phyloP scores from a whole-genome alignment of 1,140 invertebrate species.

The Leptonema lineaticorne region DNA sequence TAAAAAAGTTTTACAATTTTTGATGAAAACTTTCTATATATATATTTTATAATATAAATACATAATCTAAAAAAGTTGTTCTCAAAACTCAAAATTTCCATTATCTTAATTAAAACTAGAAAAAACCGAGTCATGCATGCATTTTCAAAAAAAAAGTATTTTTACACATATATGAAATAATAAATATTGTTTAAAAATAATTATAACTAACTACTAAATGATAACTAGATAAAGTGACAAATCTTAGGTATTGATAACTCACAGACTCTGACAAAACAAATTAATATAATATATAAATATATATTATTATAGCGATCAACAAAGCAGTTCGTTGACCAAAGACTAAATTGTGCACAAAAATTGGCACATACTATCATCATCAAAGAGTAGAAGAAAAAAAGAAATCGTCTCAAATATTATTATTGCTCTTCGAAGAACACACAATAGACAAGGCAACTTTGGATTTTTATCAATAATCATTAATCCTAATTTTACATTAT shows the following conservation, averaged over 20 bases:
- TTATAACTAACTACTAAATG: slow-evolving; percentile 33
- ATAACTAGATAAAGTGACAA: slow-evolving; percentile 39
- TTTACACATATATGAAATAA: slow-evolving; percentile 41
- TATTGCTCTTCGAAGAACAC: slow-evolving; percentile 39
- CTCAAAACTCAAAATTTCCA: slow-evolving; percentile 27
- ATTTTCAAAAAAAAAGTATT: too few relatives aligned
- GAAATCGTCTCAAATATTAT: background rate
- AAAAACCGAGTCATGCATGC: slow-evolving; percentile 40
- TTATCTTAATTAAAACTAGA: slow-evolving; percentile 35
- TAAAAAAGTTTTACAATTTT: slow-evolving; percentile 43
- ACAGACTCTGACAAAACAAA: slow-evolving; percentile 26
- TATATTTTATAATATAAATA: too few relatives aligned
- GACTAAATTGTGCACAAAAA: background rate
- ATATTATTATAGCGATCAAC: too few relatives aligned
- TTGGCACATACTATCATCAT: too few relatives aligned
- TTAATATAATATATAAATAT: too few relatives aligned
- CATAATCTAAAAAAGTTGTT: slow-evolving; percentile 12
- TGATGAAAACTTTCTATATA: slow-evolving; percentile 18
- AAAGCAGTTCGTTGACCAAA: background rate
- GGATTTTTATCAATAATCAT: slow-evolving; percentile 44
- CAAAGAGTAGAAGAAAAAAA: too few relatives aligned
- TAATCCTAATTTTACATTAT: slow-evolving; percentile 6
- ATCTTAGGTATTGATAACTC: slow-evolving; percentile 41
- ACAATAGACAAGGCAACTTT: slow-evolving; percentile 56
- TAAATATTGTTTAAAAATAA: slow-evolving; percentile 40